Evolutionary conservation across 2,113 vertebrate species (phyloP), one percentile per base, ranked within the genome.

Genomic region (Lampris incognitus): DNA sequence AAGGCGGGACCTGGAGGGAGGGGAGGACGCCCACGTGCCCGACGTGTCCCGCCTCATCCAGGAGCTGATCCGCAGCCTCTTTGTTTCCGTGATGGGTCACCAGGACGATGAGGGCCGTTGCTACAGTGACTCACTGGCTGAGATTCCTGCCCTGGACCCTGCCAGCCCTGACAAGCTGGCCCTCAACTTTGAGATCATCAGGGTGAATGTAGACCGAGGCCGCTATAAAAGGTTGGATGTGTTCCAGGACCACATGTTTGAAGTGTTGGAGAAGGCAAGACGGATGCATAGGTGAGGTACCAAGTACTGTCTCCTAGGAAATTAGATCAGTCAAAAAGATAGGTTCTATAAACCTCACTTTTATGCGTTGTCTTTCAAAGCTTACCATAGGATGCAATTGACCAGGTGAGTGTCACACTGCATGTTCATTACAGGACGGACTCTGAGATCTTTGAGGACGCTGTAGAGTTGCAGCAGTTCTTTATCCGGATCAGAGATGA

Each of bases 161-260:
- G 95, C 54, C 56, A 95, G 96, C 80, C 94, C 96, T 1, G 96
- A 95, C 61, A 97, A 96, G 85, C 94, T 94, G 38, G 92, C 91
- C 1, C 89, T 99, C 72, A 99, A 97, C 85, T 99, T 99, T 87
- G 98, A 99, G 83, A 97, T 98, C 69, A 96, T 99, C 87, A 89
- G 98, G 66, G 95, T 90, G 62, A 98, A 98, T 49, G 96, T 99
- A 75, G 98, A 99, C 86, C 95, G 93, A 85, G 97, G 96, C 49
- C 94, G 95, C 42, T 99, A 99, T 51, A 96, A 95, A 81, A 94
- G 98, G 69, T 78, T 99, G 61, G 98, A 99, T 42, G 95, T 99
- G 66, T 99, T 99, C 91, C 98, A 99, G 93, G 98, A 99, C 74
- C 97, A 99, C 81, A 99, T 99, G 98, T 99, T 98, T 91, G 98